Base-by-base conservation (phyloP, 2,888 invertebrate genomes). In the Parasteatoda lunata region DNA sequence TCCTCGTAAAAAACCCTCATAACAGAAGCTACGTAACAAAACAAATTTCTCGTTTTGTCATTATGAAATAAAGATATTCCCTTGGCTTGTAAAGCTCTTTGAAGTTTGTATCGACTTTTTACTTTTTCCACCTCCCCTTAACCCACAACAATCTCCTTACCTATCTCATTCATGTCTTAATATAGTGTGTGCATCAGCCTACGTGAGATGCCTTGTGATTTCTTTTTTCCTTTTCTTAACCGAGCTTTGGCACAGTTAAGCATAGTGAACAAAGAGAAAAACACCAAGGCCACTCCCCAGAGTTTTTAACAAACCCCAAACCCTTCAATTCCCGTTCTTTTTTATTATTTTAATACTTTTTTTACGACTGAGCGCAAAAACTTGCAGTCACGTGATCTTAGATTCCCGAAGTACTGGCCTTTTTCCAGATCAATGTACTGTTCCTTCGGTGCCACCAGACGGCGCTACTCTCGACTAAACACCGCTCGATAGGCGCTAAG, bases 251-350 rank as follows among this genome's bases (percentile, higher is more conserved):
- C 69, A 77, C 85, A 76, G 79, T 76, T 79, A 85, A 70, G 51
- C 69, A 73, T 51, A 69, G 59, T 65, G 79, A 79, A 80, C 83
- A 77, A 83, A 52, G 59, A 70, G 52, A 69, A 78, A 68, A 83
- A 71, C 45, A 71, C 77, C 72, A n/a, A 15, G 15, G 78, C 78
- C 73, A 71, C 79, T 85, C 79, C 85, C 85, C 48, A 51, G 85
- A 85, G 85, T 85, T 85, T 84, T 85, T 85, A 85, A 85, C 79
- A 85, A 85, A 84, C 75, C 77, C 83, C 83, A 70, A 83, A 82
- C 79, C 85, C 85, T 78, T 85, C 78, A 69, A 80, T 79, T 85
- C 77, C 66, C 66, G 49, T 49, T 65, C 70, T 75, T 70, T 76
- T 59, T 9, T 72, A 64, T 13, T 70, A 54, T n/a, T 49, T 51